Evolutionary conservation across 2,113 vertebrate species (phyloP), one percentile per base, ranked within the genome.

Genomic region (Cyrtonyx montezumae): DNA sequence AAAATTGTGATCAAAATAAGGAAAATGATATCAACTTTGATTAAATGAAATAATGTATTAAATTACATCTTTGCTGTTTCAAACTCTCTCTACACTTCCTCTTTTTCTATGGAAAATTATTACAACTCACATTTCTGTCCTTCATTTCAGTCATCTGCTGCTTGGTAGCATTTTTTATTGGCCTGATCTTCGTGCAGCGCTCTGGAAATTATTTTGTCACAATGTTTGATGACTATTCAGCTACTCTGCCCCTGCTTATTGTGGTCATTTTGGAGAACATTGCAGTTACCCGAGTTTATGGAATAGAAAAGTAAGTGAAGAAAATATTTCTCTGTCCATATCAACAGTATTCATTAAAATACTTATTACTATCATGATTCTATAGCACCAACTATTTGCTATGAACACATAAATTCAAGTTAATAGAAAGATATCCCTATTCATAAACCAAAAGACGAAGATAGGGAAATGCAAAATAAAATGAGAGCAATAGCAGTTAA

Each of bases 221-320:
- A 0, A 99, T 99, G 99, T 99, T 99, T 91, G 99, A 99, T 93
- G 99, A 99, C 96, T 99, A 99, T 96, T 99, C 99, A 37, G 99
- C 99, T 67, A 99, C 99, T 8, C 79, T 99, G 90, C 99, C 99
- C 21, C 97, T 99, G 88, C 98, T 99, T 78, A 98, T 99, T 30
- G 98, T 99, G 51, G 99, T 99, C 56, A 96, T 99, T 78, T 97
- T 99, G 98, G 99, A 99, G 95, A 99, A 99, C 75, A 92, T 99
- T 91, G 98, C 99, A 4, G 96, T 99, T 34, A 98, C 98, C 16
- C 98, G 98, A 97, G 88, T 99, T 95, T 99, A 99, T 73, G 99
- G 99, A 76, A 98, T 98, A 58, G 98, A 99, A 84, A 99, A 98
- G 99, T 99, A 98, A 96, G 99, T 97, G 13, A 43, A 69, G 61